Evolutionary conservation across 2,888 invertebrate species (phyloP), one percentile per base, ranked within the genome.

Genomic region (Loripinus fragilis): DNA sequence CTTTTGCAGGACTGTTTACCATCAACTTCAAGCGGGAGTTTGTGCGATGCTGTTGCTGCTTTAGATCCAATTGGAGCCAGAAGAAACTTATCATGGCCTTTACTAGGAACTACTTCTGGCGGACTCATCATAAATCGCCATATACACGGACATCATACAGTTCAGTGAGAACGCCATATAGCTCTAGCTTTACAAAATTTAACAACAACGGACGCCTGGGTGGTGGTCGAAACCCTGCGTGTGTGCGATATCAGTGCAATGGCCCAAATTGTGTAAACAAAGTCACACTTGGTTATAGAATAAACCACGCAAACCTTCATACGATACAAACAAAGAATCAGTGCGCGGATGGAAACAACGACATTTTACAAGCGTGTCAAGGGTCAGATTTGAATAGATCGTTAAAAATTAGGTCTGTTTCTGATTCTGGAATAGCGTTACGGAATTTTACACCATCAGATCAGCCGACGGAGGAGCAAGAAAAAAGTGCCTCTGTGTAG

Each of bases 21-120:
- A 90, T 90, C 68, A 91, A 90, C 80, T 90, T 91, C 84, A 90
- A 90, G 80, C 78, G 90, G 79, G 90, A 91, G 76, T 87, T 91
- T 38, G 76, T 86, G 41, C 86, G 90, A 45, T 91, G 91, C 74
- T 90, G 90, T 78, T 89, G 88, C 72, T 90, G 90, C 60, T 69
- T 86, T 30, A 85, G 83, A 64, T 70, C 84, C 17, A 70, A 82
- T 33, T 83, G 83, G 86, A 68, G 81, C 20, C 77, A 81, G 64
- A 84, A 78, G 30, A 42, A 67, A 35, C 50, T 69, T 20, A 60
- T 66, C 20, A 67, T 70, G 17, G 78, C 76, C 5, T 75, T 66
- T 15, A 67, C 64, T 23, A 75, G 69, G 35, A 55, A 69, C n/a
- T 60, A 76, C n/a, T 45, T 60, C n/a, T 76, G 70, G 7, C 73